Evolutionary conservation across 2,113 vertebrate genomes (phyloP).

Genomic region (Chloropsis cyanopogon): DNA sequence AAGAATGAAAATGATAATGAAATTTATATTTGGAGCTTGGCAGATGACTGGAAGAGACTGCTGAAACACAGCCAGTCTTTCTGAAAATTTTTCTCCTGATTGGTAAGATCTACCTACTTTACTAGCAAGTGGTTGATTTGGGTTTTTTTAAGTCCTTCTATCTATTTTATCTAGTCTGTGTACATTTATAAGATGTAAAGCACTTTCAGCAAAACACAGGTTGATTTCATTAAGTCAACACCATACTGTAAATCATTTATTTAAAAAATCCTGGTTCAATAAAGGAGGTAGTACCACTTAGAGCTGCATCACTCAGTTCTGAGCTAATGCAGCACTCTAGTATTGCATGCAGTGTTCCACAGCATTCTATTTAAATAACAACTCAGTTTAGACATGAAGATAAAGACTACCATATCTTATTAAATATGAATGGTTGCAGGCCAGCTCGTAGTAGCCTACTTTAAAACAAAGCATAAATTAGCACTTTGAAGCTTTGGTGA

Average conservation of each 20-base stretch:
- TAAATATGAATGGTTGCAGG: neutral
- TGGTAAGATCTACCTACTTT: neutral
- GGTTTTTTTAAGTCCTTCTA: neutral
- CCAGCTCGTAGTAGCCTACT: neutral
- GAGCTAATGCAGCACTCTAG: neutral
- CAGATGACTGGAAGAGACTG: neutral
- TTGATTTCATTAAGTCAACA: neutral
- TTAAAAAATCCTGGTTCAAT: neutral
- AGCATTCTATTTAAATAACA: neutral
- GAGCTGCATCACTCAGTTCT: neutral
- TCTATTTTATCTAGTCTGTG: neutral
- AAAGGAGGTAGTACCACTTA: neutral
- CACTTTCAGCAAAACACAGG: neutral
- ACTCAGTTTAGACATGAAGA: neutral
- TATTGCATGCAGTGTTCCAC: neutral
- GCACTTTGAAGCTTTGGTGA: conserved; percentile 7
- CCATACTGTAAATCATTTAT: neutral
- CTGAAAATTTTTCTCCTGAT: neutral
- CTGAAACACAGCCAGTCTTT: neutral
- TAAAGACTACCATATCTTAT: neutral
- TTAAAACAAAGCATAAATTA: conserved; percentile 5
- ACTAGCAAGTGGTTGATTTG: neutral
- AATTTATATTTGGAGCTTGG: neutral
- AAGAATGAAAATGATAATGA: neutral
- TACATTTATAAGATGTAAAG: neutral